Percentiles rank a stretch among this genome's conserved stretches.
Evolutionary conservation across 2,113 vertebrate genomes (phyloP).

Genomic region (Eulacestoma nigropectus): DNA sequence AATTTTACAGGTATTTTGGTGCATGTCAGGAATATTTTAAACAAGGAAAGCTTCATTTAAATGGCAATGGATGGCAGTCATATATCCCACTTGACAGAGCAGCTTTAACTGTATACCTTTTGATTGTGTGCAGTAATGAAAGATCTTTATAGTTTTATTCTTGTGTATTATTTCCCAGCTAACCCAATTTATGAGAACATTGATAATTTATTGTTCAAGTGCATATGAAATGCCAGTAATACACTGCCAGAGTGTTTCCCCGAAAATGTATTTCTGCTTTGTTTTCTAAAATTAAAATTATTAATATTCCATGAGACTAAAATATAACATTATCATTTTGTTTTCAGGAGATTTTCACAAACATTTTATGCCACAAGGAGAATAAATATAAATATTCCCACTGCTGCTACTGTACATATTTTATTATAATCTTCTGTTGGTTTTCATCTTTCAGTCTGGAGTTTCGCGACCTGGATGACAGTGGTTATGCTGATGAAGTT

Average conservation of each 20-base stretch:
- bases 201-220: not conserved
- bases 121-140: not conserved
- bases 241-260: not conserved
- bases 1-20: not conserved
- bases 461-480: not conserved
- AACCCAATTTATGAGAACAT: not conserved
- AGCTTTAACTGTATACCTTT: not conserved
- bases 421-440: not conserved
- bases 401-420: not conserved
- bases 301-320: not conserved
- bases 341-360: not conserved
- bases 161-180: not conserved
- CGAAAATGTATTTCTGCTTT: not conserved
- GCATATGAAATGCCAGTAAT: not conserved
- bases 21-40: not conserved
- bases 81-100: not conserved
- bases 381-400: not conserved
- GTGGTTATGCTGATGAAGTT: constrained; percentile 27
- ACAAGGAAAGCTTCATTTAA: not conserved
- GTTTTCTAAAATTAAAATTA: not conserved
- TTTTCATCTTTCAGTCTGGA: constrained; percentile 6
- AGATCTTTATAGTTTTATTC: not conserved
- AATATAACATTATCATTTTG: not conserved
- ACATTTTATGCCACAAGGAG: not conserved
- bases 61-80: not conserved